A percentile compares a stretch with the other conserved stretches of the same genome.
phyloP scores from a whole-genome alignment of 2,888 invertebrate genomes.

The Augiades crinisus region DNA sequence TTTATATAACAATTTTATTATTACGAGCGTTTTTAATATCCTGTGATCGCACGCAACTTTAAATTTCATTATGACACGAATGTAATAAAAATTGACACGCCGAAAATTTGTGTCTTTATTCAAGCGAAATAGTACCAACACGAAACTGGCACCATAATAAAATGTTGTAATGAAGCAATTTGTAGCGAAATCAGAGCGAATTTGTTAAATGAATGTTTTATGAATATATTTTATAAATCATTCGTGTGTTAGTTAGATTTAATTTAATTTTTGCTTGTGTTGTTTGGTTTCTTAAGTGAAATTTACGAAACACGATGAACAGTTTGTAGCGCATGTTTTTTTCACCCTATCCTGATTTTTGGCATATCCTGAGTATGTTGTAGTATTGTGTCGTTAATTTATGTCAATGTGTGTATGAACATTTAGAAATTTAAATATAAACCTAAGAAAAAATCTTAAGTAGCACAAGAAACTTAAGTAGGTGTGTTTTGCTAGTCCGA shows the following conservation, averaged over 20 bases:
- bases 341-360: too few species aligned
- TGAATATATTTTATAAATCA: background rate
- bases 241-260: too few species aligned
- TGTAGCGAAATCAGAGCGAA: constrained; percentile 13
- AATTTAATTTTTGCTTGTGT: background rate
- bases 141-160: constrained; percentile 11
- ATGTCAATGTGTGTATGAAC: too few species aligned
- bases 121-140: background rate
- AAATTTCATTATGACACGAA: background rate
- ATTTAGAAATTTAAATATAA: too few species aligned
- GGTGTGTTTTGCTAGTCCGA: too few species aligned
- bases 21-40: background rate
- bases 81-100: constrained; percentile 12
- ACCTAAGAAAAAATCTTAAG: too few species aligned
- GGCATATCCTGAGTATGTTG: too few species aligned
- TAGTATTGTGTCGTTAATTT: too few species aligned
- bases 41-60: background rate
- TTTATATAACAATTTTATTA: too few species aligned
- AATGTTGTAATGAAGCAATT: constrained; percentile 18
- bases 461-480: too few species aligned
- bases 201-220: constrained; percentile 1
- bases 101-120: constrained; percentile 16
- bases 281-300: background rate
- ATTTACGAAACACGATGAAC: background rate
- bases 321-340: too few species aligned